phyloP scores from a whole-genome alignment of 2,888 invertebrate genomes.

The Antheraea assamensis region DNA sequence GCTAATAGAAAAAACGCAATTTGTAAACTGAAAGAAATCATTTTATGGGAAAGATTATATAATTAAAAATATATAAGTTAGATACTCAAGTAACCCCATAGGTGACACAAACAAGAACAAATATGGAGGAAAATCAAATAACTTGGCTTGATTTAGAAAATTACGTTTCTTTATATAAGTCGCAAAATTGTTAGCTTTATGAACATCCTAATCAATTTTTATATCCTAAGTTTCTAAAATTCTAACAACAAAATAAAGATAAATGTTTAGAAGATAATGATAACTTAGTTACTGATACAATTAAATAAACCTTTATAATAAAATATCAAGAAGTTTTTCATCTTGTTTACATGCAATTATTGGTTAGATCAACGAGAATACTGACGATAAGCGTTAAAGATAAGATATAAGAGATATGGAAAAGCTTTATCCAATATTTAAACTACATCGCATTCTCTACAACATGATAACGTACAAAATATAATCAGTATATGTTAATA shows the following conservation, averaged over 20 bases:
- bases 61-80: too few species aligned
- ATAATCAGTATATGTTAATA: too few species aligned
- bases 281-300: neutral
- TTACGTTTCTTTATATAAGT: too few species aligned
- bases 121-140: neutral
- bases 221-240: too few species aligned
- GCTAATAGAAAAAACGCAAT: neutral
- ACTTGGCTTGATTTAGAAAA: neutral
- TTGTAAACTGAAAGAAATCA: neutral
- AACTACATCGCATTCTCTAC: too few species aligned
- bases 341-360: neutral
- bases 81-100: too few species aligned
- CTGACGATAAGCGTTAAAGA: neutral
- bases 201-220: too few species aligned
- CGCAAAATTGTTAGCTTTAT: too few species aligned
- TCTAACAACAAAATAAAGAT: too few species aligned
- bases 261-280: neutral
- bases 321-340: too few species aligned
- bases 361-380: neutral
- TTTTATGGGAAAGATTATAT: neutral
- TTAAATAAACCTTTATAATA: neutral
- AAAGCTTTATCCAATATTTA: too few species aligned
- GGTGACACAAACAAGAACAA: neutral
- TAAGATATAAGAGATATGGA: neutral
- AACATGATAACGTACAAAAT: too few species aligned